Percentiles rank a stretch among this genome's conserved stretches.
phyloP scores from a whole-genome alignment of 1,140 invertebrate genomes.

The Drosophila tristis region DNA sequence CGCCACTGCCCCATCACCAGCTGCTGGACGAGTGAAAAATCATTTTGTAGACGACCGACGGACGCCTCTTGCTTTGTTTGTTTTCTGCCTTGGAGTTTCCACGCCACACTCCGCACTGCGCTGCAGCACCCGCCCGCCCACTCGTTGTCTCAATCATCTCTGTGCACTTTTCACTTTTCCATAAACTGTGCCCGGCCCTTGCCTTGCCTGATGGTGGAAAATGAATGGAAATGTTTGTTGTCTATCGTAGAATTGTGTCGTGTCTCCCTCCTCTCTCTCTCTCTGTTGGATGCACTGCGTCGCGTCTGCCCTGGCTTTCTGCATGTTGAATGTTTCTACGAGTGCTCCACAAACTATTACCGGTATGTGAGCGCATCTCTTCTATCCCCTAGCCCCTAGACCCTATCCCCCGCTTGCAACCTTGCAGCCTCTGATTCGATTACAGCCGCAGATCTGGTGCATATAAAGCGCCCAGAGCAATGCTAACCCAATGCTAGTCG shows the following conservation, averaged over 20 bases:
- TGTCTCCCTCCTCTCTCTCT: background rate
- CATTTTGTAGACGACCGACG: slow-evolving; percentile 29
- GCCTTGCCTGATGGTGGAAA: slow-evolving; percentile 29
- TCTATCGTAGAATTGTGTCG: slow-evolving; percentile 68
- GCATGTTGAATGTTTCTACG: slow-evolving; percentile 84
- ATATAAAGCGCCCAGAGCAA: slow-evolving; percentile 58
- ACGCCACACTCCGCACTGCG: background rate
- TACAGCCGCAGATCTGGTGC: slow-evolving; percentile 46
- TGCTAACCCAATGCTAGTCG: slow-evolving; percentile 38
- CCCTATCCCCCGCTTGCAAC: slow-evolving; percentile 40
- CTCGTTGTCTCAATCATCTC: too few relatives aligned
- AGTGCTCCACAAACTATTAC: slow-evolving; percentile 78
- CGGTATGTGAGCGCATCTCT: slow-evolving; percentile 70
- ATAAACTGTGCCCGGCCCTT: too few relatives aligned
- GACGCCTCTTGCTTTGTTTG: slow-evolving; percentile 33
- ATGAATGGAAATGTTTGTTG: slow-evolving; percentile 63
- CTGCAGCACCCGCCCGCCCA: too few relatives aligned
- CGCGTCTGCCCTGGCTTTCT: slow-evolving; percentile 52
- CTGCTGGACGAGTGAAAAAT: slow-evolving; percentile 6
- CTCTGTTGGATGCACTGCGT: slow-evolving; percentile 6
- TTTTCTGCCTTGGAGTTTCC: slow-evolving; percentile 36
- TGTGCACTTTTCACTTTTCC: slow-evolving; percentile 28
- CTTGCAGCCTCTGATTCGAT: slow-evolving; percentile 57
- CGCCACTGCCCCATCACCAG: slow-evolving; percentile 4
- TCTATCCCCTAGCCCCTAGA: slow-evolving; percentile 14